Percentiles rank a stretch among this genome's conserved stretches.
Conservation (phyloP, 2,113 vertebrate genomes). For the Antigone vipio region DNA sequence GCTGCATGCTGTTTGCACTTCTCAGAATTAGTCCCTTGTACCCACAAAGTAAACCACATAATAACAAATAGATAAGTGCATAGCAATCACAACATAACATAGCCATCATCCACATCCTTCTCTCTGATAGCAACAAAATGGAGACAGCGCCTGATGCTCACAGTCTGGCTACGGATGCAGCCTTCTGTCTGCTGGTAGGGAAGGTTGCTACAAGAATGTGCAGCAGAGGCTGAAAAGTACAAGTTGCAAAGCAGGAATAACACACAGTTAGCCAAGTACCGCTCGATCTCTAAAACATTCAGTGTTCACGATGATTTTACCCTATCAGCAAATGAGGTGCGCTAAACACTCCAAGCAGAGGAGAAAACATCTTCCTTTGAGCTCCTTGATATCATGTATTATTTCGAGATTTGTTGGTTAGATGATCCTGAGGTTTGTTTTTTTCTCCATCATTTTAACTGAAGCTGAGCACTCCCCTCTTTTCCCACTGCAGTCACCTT, state of each 20-base stretch:
- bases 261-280: neutral
- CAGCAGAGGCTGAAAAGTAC: neutral
- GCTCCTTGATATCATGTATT: neutral
- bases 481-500: neutral
- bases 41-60: neutral
- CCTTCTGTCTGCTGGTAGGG: neutral
- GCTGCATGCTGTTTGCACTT: neutral
- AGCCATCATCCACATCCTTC: neutral
- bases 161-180: neutral
- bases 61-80: neutral
- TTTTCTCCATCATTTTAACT: neutral
- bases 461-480: neutral
- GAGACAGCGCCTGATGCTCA: neutral
- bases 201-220: neutral
- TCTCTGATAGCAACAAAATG: neutral
- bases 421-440: neutral
- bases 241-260: neutral
- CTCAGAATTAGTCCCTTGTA: neutral
- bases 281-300: neutral
- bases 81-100: neutral
- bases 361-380: neutral
- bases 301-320: neutral
- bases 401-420: neutral
- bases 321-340: neutral
- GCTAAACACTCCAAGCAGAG: neutral